A percentile compares a stretch with the other conserved stretches of the same genome.
Evolutionary conservation across 1,140 invertebrate species (phyloP).

Genomic region (Ceratitis capitata): DNA sequence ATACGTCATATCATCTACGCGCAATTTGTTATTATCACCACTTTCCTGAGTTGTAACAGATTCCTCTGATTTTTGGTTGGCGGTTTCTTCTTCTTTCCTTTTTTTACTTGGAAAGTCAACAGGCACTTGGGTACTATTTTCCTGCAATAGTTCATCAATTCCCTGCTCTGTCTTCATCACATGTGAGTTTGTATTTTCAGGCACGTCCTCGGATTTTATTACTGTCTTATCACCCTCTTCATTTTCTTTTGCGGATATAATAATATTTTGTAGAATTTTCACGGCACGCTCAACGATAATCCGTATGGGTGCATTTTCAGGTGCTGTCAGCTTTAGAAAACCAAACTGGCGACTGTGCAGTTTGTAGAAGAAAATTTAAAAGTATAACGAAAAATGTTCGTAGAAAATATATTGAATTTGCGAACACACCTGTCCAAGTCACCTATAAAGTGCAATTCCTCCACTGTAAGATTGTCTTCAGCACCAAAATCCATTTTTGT

Average conservation of each 20-base stretch:
- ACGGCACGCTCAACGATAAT: conserved; percentile 82
- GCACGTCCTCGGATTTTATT: conserved; percentile 41
- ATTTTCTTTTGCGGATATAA: conserved; percentile 79
- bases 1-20: conserved; percentile 83
- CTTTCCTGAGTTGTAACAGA: background rate
- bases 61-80: background rate
- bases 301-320: conserved; percentile 81
- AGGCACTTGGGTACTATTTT: conserved; percentile 34
- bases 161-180: conserved; percentile 19
- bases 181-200: background rate
- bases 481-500: conserved; percentile 26
- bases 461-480: conserved; percentile 23
- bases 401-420: conserved; percentile 54
- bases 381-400: conserved; percentile 51
- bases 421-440: conserved; percentile 22
- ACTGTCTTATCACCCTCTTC: conserved; percentile 49
- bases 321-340: conserved; percentile 79
- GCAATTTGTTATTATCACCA: background rate
- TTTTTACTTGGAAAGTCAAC: conserved; percentile 19
- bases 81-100: background rate
- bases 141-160: background rate
- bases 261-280: conserved; percentile 84
- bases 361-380: background rate
- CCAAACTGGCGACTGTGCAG: conserved; percentile 83
- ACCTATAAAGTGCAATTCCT: conserved; percentile 22